These are phyloP conservation scores for Rhopilema esculentum DNA, from an alignment of 30 jellyfish, hydroid and myxozoan genomes.

Conservation along the genomic window DNA sequence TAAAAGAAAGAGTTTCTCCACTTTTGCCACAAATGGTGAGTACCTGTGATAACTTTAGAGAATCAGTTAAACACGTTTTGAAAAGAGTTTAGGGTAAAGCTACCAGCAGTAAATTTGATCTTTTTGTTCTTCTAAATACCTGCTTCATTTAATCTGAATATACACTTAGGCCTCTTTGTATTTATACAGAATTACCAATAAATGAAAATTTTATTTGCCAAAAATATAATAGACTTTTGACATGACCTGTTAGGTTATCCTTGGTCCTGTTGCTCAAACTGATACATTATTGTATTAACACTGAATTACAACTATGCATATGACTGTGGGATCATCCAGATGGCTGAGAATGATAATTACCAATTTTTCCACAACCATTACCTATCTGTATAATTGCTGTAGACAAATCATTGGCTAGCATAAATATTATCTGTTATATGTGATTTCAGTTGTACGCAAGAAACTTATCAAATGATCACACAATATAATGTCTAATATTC, in stretches of 20 bases:
- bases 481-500: slow-evolving; percentile 13
- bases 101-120: slow-evolving; percentile 10
- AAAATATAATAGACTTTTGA: slow-evolving; percentile 3
- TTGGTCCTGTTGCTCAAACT: slow-evolving; percentile 3
- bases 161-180: not conserved
- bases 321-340: not conserved
- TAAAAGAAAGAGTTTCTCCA: slow-evolving; percentile 18
- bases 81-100: slow-evolving; percentile 8
- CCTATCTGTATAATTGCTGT: not conserved
- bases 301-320: not conserved
- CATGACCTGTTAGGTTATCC: slow-evolving; percentile 4
- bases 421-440: not conserved
- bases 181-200: slow-evolving; percentile 5
- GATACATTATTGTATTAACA: not conserved
- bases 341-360: not conserved
- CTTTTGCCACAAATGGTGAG: slow-evolving; percentile 23
- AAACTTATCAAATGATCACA: not conserved
- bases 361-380: not conserved
- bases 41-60: slow-evolving; percentile 9
- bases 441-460: slow-evolving; percentile 7
- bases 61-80: not conserved
- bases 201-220: slow-evolving; percentile 2
- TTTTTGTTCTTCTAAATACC: slow-evolving; percentile 1
- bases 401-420: not conserved
- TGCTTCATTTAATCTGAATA: not conserved